Base-by-base conservation (phyloP, 2,113 vertebrate genomes). In the Hoplias malabaricus region DNA sequence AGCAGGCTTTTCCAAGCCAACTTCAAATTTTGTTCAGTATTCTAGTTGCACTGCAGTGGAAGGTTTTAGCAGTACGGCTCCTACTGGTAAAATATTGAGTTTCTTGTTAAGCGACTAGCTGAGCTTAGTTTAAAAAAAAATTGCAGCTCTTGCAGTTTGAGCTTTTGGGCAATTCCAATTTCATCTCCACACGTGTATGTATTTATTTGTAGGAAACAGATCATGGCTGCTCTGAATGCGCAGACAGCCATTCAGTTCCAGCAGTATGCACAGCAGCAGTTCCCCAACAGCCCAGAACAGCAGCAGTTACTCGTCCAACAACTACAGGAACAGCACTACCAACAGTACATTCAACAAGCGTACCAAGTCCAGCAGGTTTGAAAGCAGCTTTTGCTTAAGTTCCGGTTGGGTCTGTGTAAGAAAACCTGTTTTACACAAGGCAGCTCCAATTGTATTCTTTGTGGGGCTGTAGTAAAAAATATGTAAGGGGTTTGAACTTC, bases 181-280 rank as follows among this genome's bases (percentile, higher is more conserved):
- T n/a, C n/a, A n/a, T n/a, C n/a, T n/a, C n/a, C n/a, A n/a, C n/a
- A n/a, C n/a, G 13, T 48, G 33, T 73, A 0, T 14, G 31, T 80
- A 9, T 40, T 10, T 42, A n/a, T 84, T 31, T 80, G 5, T 68
- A 99, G 98, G 89, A 95, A 96, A 84, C 96, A 98, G 91, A 98
- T 98, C 78, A 98, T 98, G 97, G 96, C 96, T 29, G 96, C 96
- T 0, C 80, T 99, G 82, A 99, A 99, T 85, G 95, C 95, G 0
- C 97, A 98, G 90, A 99, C 96, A 0, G 94, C 96, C 0, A 93
- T 95, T 80, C 96, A 98, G 93, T 98, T 99, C 91, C 97, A 96
- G 85, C 96, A 98, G 87, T 98, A 99, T 0, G 96, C 96, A 4
- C 94, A 95, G 14, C 95, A 96, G 84, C 97, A 98, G 82, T 98